phyloP scores from a whole-genome alignment of 2,113 vertebrate genomes.

The Piprites chloris region DNA sequence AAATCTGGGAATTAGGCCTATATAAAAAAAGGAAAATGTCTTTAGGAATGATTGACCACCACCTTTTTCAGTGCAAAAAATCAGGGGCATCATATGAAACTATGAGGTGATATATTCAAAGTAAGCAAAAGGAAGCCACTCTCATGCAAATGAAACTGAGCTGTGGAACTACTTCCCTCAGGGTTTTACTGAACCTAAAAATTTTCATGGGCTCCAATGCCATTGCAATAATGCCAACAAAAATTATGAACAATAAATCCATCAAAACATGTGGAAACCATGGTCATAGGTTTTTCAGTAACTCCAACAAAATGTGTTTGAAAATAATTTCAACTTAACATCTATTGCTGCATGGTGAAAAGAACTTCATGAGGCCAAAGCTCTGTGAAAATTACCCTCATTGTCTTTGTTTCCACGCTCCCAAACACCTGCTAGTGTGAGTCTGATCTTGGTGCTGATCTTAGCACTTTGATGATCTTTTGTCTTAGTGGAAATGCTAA shows the following conservation, averaged over 20 bases:
- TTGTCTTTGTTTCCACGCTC: background rate
- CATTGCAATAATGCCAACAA: background rate
- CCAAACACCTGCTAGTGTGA: background rate
- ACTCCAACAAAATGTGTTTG: background rate
- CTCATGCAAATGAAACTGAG: background rate
- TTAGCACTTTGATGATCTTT: background rate
- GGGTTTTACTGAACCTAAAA: background rate
- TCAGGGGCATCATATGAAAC: background rate
- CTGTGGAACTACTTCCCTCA: background rate
- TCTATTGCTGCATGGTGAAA: background rate
- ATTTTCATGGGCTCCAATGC: background rate
- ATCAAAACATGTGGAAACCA: background rate
- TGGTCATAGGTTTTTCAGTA: background rate
- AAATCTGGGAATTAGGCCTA: background rate
- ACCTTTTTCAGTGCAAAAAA: background rate
- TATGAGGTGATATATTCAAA: background rate
- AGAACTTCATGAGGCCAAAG: background rate
- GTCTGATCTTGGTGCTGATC: background rate
- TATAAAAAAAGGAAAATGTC: background rate
- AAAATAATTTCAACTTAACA: background rate
- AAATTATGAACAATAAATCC: background rate
- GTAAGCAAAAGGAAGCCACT: background rate
- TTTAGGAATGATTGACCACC: background rate
- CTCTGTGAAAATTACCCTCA: background rate
- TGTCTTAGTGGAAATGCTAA: background rate